Evolutionary conservation across 2,797 vertebrate species (phyloP).

Genomic region (Arnoldichthys spilopterus): DNA sequence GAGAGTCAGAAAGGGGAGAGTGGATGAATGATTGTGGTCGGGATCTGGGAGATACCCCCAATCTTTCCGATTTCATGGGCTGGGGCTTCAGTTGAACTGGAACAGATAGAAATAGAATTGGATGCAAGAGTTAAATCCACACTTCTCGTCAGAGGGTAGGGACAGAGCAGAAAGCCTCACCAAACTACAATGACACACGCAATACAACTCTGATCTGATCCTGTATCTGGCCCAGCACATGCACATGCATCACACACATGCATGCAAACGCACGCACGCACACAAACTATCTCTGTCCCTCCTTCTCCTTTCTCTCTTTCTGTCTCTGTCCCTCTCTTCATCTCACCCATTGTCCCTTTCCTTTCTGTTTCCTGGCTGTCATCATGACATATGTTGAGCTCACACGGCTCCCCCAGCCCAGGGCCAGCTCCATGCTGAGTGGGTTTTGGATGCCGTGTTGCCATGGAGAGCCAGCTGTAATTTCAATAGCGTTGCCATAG

Average conservation of each 20-base stretch:
- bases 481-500: slow-evolving; percentile 54
- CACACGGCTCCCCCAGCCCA: slow-evolving; percentile 44
- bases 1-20: slow-evolving; percentile 7
- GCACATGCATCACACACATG: background rate
- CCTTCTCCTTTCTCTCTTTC: background rate
- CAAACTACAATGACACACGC: slow-evolving; percentile 34
- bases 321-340: slow-evolving; percentile 9
- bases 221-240: slow-evolving; percentile 5
- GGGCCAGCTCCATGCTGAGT: slow-evolving; percentile 59
- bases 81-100: slow-evolving; percentile 56
- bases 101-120: slow-evolving; percentile 58
- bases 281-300: slow-evolving; percentile 4
- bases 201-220: slow-evolving; percentile 27
- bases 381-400: slow-evolving; percentile 59
- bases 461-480: slow-evolving; percentile 67
- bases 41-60: slow-evolving; percentile 22
- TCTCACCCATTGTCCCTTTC: slow-evolving; percentile 15
- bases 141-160: slow-evolving; percentile 34
- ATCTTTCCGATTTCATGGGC: slow-evolving; percentile 57
- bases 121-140: slow-evolving; percentile 49
- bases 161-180: slow-evolving; percentile 7
- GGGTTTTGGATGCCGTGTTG: slow-evolving; percentile 63
- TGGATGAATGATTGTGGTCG: slow-evolving; percentile 7
- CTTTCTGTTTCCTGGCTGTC: slow-evolving; percentile 48
- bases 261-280: background rate